A percentile compares a stretch with the other conserved stretches of the same genome.
Conservation (phyloP, 2,113 vertebrate genomes). For the Euleptes europaea region DNA sequence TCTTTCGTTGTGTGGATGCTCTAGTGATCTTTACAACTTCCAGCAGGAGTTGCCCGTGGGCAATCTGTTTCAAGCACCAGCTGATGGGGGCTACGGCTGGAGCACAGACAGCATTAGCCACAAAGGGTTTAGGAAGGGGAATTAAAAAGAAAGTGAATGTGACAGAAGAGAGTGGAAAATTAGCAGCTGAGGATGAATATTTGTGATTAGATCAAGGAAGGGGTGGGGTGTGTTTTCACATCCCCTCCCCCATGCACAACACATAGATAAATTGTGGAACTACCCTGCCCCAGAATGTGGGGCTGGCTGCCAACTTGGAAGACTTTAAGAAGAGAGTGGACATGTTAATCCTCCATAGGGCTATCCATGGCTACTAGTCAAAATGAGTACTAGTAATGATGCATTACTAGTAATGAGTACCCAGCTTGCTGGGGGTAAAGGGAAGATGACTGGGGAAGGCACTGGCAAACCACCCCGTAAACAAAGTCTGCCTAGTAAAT, state of each 20-base stretch:
- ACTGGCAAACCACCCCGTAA: too few species aligned
- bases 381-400: too few species aligned
- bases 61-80: constrained; percentile 62
- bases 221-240: not conserved
- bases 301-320: too few species aligned
- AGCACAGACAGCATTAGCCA: constrained; percentile 68
- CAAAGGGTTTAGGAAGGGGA: constrained; percentile 69
- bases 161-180: constrained; percentile 72
- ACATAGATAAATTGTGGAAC: too few species aligned
- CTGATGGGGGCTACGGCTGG: constrained; percentile 73
- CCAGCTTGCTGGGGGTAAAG: too few species aligned
- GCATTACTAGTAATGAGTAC: too few species aligned
- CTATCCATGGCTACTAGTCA: too few species aligned
- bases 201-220: constrained; percentile 44
- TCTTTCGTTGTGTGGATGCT: constrained; percentile 20
- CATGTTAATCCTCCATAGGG: too few species aligned
- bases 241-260: not conserved
- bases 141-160: constrained; percentile 75
- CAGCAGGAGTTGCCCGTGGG: constrained; percentile 63
- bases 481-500: too few species aligned
- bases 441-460: too few species aligned
- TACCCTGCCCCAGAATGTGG: too few species aligned
- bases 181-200: constrained; percentile 72
- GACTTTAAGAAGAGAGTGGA: too few species aligned
- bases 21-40: constrained; percentile 47